phyloP scores from a whole-genome alignment of 2,888 invertebrate genomes.

The Aspidiotus rigidus region DNA sequence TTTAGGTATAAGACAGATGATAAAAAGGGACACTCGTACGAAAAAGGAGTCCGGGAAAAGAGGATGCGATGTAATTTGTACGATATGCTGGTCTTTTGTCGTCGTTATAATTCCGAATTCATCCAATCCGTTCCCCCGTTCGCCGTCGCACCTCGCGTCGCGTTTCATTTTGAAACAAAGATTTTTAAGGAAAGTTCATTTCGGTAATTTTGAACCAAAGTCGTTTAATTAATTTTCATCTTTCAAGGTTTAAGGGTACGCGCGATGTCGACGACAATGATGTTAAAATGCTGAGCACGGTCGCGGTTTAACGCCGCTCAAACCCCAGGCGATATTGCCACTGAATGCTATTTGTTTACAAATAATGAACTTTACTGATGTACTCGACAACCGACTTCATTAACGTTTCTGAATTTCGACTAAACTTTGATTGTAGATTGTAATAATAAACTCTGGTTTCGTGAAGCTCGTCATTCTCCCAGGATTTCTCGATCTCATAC shows the following conservation, averaged over 20 bases:
- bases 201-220: slow-evolving; percentile 16
- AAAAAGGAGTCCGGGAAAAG: no score
- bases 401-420: slow-evolving; percentile 12
- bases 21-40: no score
- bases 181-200: slow-evolving; percentile 16
- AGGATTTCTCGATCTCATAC: no score
- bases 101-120: no score
- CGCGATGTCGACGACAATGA: no score
- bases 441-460: background rate
- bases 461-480: no score
- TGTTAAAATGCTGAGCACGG: slow-evolving; percentile 11
- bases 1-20: no score
- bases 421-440: slow-evolving; percentile 17
- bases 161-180: slow-evolving; percentile 4
- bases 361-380: slow-evolving; percentile 11
- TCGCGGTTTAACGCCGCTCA: slow-evolving; percentile 18
- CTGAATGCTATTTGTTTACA: slow-evolving; percentile 15
- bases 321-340: background rate
- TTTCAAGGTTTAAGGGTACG: slow-evolving; percentile 5
- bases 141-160: background rate
- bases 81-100: no score
- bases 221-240: slow-evolving; percentile 20
- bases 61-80: no score
- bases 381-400: slow-evolving; percentile 7
- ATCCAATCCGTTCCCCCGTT: no score